Conservation (phyloP, 1,140 invertebrate species). For the Bombus fervidus region DNA sequence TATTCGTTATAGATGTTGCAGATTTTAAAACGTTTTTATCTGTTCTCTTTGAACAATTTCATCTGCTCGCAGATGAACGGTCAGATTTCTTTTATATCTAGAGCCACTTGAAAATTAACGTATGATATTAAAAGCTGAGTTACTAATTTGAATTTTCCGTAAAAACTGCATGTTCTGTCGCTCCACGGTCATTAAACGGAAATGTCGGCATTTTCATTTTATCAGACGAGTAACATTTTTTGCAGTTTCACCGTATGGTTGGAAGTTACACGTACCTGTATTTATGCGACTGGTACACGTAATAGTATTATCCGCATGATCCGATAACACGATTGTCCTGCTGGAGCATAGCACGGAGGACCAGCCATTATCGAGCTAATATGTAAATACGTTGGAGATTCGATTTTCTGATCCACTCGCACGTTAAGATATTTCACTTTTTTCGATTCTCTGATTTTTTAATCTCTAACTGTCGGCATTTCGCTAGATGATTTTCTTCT, state of each 20-base stretch:
- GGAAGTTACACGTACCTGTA: not conserved
- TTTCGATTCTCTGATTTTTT: not conserved
- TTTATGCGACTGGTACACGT: conserved; percentile 18
- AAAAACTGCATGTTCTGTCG: not conserved
- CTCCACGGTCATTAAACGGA: not conserved
- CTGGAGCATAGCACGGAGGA: not conserved
- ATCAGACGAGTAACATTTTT: not conserved
- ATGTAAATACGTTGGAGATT: conserved; percentile 18
- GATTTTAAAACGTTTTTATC: too few relatives aligned
- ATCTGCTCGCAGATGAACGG: too few relatives aligned
- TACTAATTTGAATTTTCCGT: not conserved
- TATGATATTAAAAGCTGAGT: not conserved
- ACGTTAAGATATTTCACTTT: not conserved
- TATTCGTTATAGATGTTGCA: too few relatives aligned
- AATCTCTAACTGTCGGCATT: too few relatives aligned
- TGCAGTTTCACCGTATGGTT: not conserved
- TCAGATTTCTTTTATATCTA: not conserved
- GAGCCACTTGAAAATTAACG: not conserved
- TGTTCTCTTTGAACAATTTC: too few relatives aligned
- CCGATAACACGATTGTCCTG: conserved; percentile 35
- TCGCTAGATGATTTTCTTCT: not conserved
- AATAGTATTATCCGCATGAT: conserved; percentile 43
- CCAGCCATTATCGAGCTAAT: conserved; percentile 11
- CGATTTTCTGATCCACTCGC: not conserved
- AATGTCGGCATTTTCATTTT: not conserved